A percentile compares a stretch with the other conserved stretches of the same genome.
Conservation (phyloP, 2,888 invertebrate genomes). For the Melinaea marsaeus region DNA sequence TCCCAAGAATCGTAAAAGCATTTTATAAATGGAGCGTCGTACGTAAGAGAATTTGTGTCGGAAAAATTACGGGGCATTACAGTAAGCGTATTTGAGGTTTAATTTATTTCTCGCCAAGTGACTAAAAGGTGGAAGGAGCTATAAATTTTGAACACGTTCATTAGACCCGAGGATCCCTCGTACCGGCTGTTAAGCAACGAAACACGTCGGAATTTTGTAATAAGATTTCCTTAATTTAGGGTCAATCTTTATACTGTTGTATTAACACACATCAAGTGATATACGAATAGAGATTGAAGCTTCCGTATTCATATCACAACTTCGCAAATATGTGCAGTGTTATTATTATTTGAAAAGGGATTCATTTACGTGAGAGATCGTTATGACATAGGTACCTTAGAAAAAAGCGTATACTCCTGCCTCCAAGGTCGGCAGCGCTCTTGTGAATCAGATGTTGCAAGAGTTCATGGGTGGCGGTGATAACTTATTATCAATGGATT, state of each 20-base stretch:
- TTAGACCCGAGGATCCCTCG: slow-evolving; percentile 58
- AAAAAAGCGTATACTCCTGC: no score
- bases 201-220: slow-evolving; percentile 75
- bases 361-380: no score
- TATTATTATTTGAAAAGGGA: no score
- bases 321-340: no score
- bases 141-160: slow-evolving; percentile 75
- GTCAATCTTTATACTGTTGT: slow-evolving; percentile 26
- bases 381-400: no score
- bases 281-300: no score
- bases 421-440: no score
- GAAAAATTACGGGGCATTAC: slow-evolving; percentile 39
- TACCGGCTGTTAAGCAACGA: slow-evolving; percentile 64
- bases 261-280: no score
- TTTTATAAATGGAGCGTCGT: slow-evolving; percentile 9
- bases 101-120: slow-evolving; percentile 48
- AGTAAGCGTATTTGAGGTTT: slow-evolving; percentile 50
- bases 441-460: no score
- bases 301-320: no score
- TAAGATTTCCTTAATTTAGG: slow-evolving; percentile 75
- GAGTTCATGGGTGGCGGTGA: no score
- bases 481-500: no score
- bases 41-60: slow-evolving; percentile 16
- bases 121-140: slow-evolving; percentile 68
- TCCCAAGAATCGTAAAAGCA: slow-evolving; percentile 16